These are phyloP conservation scores for Haliclona indistincta DNA, from an alignment of 37 sponge, comb jelly and placozoan species.

Conservation along the genomic window DNA sequence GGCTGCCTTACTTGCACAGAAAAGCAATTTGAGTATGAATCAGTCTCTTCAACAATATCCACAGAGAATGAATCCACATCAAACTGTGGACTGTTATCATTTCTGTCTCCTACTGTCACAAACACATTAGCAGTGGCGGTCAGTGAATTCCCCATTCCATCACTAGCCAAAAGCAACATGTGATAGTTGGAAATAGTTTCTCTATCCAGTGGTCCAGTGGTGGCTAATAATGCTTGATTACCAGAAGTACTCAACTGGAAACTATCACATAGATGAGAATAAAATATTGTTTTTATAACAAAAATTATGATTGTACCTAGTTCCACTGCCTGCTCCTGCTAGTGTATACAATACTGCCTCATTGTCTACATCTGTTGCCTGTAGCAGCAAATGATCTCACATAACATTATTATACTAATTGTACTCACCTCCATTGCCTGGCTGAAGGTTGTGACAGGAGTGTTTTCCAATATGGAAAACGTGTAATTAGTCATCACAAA, in stretches of 20 bases:
- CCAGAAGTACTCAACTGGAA: too few species aligned
- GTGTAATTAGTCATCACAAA: background rate
- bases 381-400: too few species aligned
- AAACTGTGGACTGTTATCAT: constrained; percentile 30
- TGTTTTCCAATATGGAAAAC: constrained; percentile 3
- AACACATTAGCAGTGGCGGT: constrained; percentile 9
- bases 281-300: too few species aligned
- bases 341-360: background rate
- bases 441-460: background rate
- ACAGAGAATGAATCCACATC: background rate
- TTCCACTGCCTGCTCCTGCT: background rate
- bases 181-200: constrained; percentile 12
- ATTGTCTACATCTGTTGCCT: too few species aligned
- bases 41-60: constrained; percentile 6
- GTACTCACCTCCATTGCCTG: background rate
- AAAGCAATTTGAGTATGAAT: background rate
- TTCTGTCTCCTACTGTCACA: constrained; percentile 20
- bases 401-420: too few species aligned
- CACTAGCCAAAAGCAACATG: constrained; percentile 22
- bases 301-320: background rate
- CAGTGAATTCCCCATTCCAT: constrained; percentile 2
- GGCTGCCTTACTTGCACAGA: constrained; percentile 11
- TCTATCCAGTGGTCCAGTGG: constrained; percentile 18
- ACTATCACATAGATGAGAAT: too few species aligned
- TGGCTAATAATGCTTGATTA: background rate